Percentiles rank a stretch among this genome's conserved stretches.
These are phyloP conservation scores for Salmo trutta DNA, from an alignment of 2,797 vertebrate species.

Conservation along the genomic window DNA sequence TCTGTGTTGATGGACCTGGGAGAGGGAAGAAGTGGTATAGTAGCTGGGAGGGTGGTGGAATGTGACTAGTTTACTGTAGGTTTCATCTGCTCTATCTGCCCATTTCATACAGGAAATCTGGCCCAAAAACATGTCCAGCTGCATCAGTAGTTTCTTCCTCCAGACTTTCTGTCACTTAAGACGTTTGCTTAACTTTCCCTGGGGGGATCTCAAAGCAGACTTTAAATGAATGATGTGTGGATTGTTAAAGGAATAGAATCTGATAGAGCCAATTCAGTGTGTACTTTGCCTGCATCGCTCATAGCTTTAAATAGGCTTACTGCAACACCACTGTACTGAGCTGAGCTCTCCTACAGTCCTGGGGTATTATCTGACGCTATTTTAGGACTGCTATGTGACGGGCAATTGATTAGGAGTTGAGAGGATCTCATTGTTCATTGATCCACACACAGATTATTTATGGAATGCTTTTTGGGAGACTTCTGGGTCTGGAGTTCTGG, in stretches of 20 bases:
- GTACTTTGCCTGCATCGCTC: conserved; percentile 3
- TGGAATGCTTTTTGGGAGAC: not conserved
- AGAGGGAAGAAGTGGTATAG: not conserved
- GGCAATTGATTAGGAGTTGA: not conserved
- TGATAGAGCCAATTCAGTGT: not conserved
- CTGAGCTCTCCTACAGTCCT: not conserved
- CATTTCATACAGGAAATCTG: not conserved
- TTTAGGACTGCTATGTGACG: conserved; percentile 1
- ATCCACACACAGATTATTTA: not conserved
- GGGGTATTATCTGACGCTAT: not conserved
- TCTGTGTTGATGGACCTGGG: not conserved
- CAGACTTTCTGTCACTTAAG: not conserved
- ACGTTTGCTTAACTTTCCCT: not conserved
- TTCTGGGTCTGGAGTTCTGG: not conserved
- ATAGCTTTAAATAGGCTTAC: not conserved
- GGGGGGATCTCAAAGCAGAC: not conserved
- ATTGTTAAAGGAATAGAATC: conserved; percentile 6
- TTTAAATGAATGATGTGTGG: not conserved
- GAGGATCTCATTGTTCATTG: not conserved
- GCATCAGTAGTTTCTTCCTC: not conserved
- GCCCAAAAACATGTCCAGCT: not conserved
- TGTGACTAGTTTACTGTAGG: not conserved
- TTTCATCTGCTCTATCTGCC: not conserved
- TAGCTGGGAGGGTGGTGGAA: not conserved
- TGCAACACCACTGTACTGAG: not conserved